phyloP scores from a whole-genome alignment of 1,140 invertebrate species.

The Marisa cornuarietis region DNA sequence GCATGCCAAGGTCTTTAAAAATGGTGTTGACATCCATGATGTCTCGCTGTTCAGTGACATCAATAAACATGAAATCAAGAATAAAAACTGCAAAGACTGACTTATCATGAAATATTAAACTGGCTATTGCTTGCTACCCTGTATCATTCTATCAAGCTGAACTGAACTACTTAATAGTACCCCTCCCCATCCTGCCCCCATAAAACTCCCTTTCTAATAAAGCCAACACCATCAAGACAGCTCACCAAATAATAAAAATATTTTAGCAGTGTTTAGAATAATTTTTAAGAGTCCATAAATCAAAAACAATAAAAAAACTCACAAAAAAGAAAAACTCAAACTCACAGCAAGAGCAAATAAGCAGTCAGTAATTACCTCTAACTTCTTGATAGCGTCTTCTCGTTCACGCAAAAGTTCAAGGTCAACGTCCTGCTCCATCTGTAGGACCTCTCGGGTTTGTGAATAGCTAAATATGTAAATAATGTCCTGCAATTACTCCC shows the following conservation, averaged over 20 bases:
- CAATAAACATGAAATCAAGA: neutral
- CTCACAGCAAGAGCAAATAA: neutral
- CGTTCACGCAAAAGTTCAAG: slow-evolving; percentile 86
- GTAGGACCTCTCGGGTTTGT: slow-evolving; percentile 70
- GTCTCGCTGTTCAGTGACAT: slow-evolving; percentile 77
- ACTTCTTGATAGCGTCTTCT: slow-evolving; percentile 84
- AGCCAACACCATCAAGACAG: too few species aligned
- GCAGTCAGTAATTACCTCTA: slow-evolving; percentile 76
- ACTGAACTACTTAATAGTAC: too few species aligned
- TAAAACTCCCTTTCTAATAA: too few species aligned
- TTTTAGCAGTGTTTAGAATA: too few species aligned
- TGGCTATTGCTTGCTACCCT: too few species aligned
- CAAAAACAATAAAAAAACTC: neutral
- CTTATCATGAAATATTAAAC: too few species aligned
- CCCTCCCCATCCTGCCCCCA: too few species aligned
- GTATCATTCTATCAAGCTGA: too few species aligned
- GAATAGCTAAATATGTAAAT: slow-evolving; percentile 44
- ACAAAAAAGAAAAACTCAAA: neutral
- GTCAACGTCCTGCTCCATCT: slow-evolving; percentile 87
- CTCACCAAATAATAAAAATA: too few species aligned
- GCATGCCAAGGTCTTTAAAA: slow-evolving; percentile 94
- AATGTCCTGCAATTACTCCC: neutral
- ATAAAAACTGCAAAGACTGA: too few species aligned
- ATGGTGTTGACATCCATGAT: slow-evolving; percentile 97
- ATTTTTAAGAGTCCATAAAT: slow-evolving; percentile 9